A percentile compares a stretch with the other conserved stretches of the same genome.
Conservation (phyloP, 2,797 vertebrate species). For the Lepus townsendii region DNA sequence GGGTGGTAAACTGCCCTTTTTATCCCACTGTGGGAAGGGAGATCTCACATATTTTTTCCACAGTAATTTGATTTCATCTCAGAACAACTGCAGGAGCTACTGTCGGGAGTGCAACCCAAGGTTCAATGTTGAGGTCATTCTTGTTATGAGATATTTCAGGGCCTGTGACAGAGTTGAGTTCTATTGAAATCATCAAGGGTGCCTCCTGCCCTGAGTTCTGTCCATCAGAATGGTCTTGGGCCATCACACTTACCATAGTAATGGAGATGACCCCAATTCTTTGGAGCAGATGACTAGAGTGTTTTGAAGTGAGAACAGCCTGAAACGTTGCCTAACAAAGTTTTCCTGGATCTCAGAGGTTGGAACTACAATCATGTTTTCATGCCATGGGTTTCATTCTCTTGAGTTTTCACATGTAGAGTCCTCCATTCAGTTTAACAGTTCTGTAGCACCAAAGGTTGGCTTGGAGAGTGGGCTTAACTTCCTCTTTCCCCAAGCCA, state of each 20-base stretch:
- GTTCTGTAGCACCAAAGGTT: background rate
- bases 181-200: background rate
- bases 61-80: slow-evolving; percentile 67
- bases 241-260: background rate
- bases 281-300: slow-evolving; percentile 14
- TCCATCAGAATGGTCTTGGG: background rate
- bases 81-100: slow-evolving; percentile 70
- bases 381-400: background rate
- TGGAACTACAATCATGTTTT: background rate
- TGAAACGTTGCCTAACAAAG: background rate
- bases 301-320: background rate
- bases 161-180: background rate
- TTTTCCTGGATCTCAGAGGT: background rate
- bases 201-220: background rate
- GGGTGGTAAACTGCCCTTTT: slow-evolving; percentile 44
- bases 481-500: background rate
- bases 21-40: background rate
- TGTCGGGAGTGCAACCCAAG: slow-evolving; percentile 41
- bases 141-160: slow-evolving; percentile 12
- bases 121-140: slow-evolving; percentile 18
- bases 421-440: background rate
- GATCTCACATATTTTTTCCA: slow-evolving; percentile 54
- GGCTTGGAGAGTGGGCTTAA: background rate
- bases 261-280: background rate
- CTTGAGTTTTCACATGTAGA: background rate